Conservation (phyloP, 2,113 vertebrate genomes). For the Phalacrocorax aristotelis region DNA sequence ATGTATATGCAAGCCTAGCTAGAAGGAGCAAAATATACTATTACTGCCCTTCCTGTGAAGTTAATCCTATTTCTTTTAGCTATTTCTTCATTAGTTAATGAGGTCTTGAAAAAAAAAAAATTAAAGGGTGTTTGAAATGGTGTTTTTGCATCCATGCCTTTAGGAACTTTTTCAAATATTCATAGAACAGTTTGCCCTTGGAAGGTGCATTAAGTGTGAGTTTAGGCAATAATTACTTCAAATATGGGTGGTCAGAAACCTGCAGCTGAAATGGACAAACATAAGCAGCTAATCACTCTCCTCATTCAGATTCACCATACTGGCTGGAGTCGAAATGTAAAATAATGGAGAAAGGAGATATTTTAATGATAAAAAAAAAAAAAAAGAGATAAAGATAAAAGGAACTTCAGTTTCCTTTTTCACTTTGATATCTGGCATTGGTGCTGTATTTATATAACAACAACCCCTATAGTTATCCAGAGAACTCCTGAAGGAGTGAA, state of each 20-base stretch:
- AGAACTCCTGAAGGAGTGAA: neutral
- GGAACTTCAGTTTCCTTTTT: neutral
- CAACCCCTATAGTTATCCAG: neutral
- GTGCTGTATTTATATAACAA: neutral
- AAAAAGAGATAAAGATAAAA: neutral
- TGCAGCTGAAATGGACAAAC: slow-evolving; percentile 47
- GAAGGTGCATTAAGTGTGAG: slow-evolving; percentile 67
- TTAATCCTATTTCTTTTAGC: slow-evolving; percentile 77
- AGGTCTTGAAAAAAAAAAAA: slow-evolving; percentile 49
- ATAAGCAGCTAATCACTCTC: slow-evolving; percentile 21
- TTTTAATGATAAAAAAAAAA: slow-evolving; percentile 16
- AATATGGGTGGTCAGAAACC: slow-evolving; percentile 53
- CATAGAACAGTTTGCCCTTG: slow-evolving; percentile 60
- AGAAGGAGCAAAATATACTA: slow-evolving; percentile 62
- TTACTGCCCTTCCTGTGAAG: slow-evolving; percentile 73
- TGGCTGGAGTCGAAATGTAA: neutral
- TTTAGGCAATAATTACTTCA: slow-evolving; percentile 63
- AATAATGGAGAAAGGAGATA: neutral
- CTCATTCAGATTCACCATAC: neutral
- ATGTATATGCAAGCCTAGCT: slow-evolving; percentile 67
- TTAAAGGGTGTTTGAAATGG: slow-evolving; percentile 44
- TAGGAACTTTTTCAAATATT: slow-evolving; percentile 74
- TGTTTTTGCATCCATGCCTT: slow-evolving; percentile 69
- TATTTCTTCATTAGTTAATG: slow-evolving; percentile 80
- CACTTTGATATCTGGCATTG: neutral